A percentile compares a stretch with the other conserved stretches of the same genome.
phyloP scores from a whole-genome alignment of 2,113 vertebrate genomes.

The Sebastes schlegelii region DNA sequence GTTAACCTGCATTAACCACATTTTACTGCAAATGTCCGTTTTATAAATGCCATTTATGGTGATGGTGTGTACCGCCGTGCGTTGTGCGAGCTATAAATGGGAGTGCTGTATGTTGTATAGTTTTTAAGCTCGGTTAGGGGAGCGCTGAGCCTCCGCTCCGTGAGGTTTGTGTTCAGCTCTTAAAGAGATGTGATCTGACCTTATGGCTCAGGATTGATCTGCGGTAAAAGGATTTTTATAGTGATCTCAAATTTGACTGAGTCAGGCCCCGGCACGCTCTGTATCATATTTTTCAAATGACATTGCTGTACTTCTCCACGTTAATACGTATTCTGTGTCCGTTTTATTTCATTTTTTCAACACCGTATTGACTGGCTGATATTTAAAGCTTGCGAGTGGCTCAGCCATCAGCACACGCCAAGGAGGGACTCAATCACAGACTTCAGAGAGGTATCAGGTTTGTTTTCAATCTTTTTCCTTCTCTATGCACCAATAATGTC shows the following conservation, averaged over 20 bases:
- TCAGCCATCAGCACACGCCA: slow-evolving; percentile 30
- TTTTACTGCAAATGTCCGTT: background rate
- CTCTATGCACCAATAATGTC: slow-evolving; percentile 35
- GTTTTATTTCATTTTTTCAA: slow-evolving; percentile 67
- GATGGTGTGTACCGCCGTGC: background rate
- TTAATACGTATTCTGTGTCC: slow-evolving; percentile 55
- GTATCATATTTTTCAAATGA: slow-evolving; percentile 76
- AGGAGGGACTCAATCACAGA: slow-evolving; percentile 56
- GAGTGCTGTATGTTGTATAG: background rate
- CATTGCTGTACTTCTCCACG: slow-evolving; percentile 49
- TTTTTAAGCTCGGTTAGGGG: slow-evolving; percentile 12
- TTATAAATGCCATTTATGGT: slow-evolving; percentile 21
- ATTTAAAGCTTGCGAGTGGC: slow-evolving; percentile 69
- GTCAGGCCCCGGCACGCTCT: slow-evolving; percentile 54
- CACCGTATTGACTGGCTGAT: slow-evolving; percentile 67
- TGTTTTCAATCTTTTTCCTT: slow-evolving; percentile 45
- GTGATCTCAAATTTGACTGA: slow-evolving; percentile 73
- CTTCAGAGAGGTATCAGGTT: slow-evolving; percentile 67
- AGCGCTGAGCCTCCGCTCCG: background rate
- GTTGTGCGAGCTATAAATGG: background rate
- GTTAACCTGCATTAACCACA: slow-evolving; percentile 30
- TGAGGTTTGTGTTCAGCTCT: slow-evolving; percentile 25
- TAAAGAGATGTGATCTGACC: slow-evolving; percentile 61
- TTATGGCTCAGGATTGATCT: slow-evolving; percentile 66
- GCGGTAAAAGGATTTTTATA: slow-evolving; percentile 68